These are phyloP conservation scores for Gopherus flavomarginatus DNA, from an alignment of 2,113 vertebrate species.

Conservation along the genomic window DNA sequence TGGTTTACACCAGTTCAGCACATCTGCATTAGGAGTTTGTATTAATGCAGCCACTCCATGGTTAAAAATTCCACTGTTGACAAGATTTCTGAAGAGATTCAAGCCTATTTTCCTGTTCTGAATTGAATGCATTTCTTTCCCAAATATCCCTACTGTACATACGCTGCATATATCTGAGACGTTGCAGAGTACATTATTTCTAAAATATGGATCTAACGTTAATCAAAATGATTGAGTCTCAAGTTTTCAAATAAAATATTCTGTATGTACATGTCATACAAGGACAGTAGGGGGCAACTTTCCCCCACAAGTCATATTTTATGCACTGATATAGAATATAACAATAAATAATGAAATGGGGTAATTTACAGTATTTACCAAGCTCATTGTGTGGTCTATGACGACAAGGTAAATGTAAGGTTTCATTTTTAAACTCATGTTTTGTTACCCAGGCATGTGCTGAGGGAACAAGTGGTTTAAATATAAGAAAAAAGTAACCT, in stretches of 20 bases:
- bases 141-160: neutral
- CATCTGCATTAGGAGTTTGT: too few species aligned
- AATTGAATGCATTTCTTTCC: neutral
- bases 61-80: too few species aligned
- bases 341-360: neutral
- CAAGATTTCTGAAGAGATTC: neutral
- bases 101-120: neutral
- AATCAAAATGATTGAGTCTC: neutral
- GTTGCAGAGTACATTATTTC: neutral
- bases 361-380: neutral
- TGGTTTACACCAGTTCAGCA: neutral
- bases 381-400: neutral
- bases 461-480: neutral
- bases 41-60: neutral
- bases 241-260: neutral
- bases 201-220: neutral
- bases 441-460: neutral
- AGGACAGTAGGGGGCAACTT: conserved; percentile 73
- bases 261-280: neutral
- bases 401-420: neutral
- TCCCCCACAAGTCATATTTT: neutral
- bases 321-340: fast-evolving
- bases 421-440: neutral
- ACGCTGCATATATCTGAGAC: neutral
- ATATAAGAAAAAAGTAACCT: neutral